These are phyloP conservation scores for Pseudorhombus dupliciocellatus DNA, from an alignment of 2,113 vertebrate species.

Conservation along the genomic window DNA sequence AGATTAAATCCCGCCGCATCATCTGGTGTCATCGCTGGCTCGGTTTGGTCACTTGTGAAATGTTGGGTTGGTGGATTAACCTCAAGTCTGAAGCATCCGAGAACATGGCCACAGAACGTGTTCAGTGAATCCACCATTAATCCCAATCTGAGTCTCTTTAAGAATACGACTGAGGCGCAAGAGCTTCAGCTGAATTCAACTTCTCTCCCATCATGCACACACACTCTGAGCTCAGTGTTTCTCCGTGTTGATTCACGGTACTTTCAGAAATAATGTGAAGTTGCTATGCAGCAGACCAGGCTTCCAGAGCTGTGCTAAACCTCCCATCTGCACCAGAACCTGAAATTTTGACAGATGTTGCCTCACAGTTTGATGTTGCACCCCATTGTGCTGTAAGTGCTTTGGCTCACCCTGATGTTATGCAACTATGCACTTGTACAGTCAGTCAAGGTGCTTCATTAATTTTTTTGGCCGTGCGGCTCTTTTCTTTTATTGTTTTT, in stretches of 20 bases:
- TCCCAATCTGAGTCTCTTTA: constrained; percentile 21
- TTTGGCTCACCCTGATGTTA: constrained; percentile 31
- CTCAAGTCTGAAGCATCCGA: constrained; percentile 4
- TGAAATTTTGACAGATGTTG: constrained; percentile 50
- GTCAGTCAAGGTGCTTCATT: constrained; percentile 42
- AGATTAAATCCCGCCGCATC: constrained; percentile 43
- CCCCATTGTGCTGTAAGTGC: constrained; percentile 29
- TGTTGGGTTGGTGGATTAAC: constrained; percentile 18
- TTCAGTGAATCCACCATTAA: constrained; percentile 29
- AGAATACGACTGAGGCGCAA: neutral
- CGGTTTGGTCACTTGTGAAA: constrained; percentile 14
- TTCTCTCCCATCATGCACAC: neutral
- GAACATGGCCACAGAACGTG: constrained; percentile 2
- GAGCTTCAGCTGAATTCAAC: neutral
- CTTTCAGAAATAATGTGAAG: neutral
- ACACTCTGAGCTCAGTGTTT: constrained; percentile 8
- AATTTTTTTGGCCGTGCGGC: constrained; percentile 7
- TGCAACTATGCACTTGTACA: constrained; percentile 12
- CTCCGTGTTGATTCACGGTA: constrained; percentile 13
- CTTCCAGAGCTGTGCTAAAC: constrained; percentile 19
- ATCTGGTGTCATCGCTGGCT: constrained; percentile 13
- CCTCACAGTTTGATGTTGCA: constrained; percentile 32
- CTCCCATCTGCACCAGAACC: constrained; percentile 9
- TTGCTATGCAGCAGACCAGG: constrained; percentile 20
- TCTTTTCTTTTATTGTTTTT: constrained; percentile 4